phyloP scores from a whole-genome alignment of 2,888 invertebrate species.

The Lamellibrachia columna region DNA sequence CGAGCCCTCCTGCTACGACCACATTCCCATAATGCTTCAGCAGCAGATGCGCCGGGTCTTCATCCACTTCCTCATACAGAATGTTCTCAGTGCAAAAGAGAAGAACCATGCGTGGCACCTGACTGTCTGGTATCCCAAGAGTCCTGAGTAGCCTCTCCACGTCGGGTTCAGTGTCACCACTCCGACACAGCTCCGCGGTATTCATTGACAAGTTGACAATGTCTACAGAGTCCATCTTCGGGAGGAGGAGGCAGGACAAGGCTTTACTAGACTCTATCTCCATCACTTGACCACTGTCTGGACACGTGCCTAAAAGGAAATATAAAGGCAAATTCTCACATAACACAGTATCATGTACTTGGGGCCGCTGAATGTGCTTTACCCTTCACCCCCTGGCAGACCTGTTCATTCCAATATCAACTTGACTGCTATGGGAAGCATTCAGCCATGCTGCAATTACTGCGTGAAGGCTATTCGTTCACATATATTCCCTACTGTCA shows the following conservation, averaged over 20 bases:
- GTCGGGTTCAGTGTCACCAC: background rate
- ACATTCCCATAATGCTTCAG: constrained; percentile 31
- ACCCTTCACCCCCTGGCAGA: too few relatives aligned
- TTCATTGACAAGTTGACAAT: constrained; percentile 25
- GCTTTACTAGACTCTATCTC: constrained; percentile 20
- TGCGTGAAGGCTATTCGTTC: too few relatives aligned
- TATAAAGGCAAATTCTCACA: too few relatives aligned
- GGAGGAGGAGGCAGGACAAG: constrained; percentile 30
- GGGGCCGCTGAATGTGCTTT: too few relatives aligned
- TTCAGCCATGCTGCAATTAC: too few relatives aligned
- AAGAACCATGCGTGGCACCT: constrained; percentile 30
- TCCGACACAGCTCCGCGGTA: background rate
- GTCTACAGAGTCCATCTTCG: constrained; percentile 25
- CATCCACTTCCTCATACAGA: constrained; percentile 5
- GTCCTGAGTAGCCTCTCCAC: too few relatives aligned
- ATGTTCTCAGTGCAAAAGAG: constrained; percentile 27
- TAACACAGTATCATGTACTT: too few relatives aligned
- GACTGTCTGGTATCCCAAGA: constrained; percentile 31
- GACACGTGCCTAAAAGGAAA: constrained; percentile 18
- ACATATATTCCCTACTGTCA: too few relatives aligned
- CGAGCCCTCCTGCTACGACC: constrained; percentile 36
- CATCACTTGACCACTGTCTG: background rate
- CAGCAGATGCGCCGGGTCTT: constrained; percentile 22
- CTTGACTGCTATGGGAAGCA: too few relatives aligned
- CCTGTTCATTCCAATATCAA: too few relatives aligned